phyloP scores from a whole-genome alignment of 1,140 invertebrate genomes.

The Drosophila sulfurigaster region DNA sequence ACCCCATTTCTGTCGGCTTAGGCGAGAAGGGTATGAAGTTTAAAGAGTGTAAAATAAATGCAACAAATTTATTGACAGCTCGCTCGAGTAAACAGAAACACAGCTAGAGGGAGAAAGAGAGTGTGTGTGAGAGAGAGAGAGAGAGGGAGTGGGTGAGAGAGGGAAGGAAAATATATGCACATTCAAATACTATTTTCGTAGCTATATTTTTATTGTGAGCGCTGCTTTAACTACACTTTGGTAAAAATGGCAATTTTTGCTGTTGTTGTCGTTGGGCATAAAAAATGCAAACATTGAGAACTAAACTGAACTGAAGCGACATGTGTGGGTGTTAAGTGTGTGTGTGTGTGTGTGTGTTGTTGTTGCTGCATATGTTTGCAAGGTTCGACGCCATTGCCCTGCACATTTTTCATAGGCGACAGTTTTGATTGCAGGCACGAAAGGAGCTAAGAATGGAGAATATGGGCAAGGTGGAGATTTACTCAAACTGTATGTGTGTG shows the following conservation, averaged over 20 bases:
- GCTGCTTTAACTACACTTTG: constrained; percentile 28
- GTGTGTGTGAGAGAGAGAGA: background rate
- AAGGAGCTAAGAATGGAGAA: constrained; percentile 15
- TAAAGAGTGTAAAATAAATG: constrained; percentile 10
- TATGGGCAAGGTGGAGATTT: constrained; percentile 26
- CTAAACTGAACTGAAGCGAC: background rate
- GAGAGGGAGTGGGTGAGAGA: background rate
- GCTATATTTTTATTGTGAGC: constrained; percentile 28
- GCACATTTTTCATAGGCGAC: constrained; percentile 80
- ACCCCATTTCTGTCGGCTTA: background rate
- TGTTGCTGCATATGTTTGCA: constrained; percentile 28
- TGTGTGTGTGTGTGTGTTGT: background rate
- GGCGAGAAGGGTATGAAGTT: background rate
- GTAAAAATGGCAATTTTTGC: constrained; percentile 14
- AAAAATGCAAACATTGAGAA: constrained; percentile 2
- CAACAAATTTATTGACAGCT: constrained; percentile 37
- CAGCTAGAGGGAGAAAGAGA: background rate
- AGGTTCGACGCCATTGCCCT: constrained; percentile 70
- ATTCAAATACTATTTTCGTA: constrained; percentile 29
- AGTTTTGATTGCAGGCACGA: constrained; percentile 73
- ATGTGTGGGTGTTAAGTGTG: constrained; percentile 8
- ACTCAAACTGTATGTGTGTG: constrained; percentile 11
- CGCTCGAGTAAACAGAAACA: constrained; percentile 18
- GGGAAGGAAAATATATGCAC: background rate
- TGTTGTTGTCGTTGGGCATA: constrained; percentile 2